Base-by-base conservation (phyloP, 1,140 invertebrate genomes). In the Heliothis subflexa region DNA sequence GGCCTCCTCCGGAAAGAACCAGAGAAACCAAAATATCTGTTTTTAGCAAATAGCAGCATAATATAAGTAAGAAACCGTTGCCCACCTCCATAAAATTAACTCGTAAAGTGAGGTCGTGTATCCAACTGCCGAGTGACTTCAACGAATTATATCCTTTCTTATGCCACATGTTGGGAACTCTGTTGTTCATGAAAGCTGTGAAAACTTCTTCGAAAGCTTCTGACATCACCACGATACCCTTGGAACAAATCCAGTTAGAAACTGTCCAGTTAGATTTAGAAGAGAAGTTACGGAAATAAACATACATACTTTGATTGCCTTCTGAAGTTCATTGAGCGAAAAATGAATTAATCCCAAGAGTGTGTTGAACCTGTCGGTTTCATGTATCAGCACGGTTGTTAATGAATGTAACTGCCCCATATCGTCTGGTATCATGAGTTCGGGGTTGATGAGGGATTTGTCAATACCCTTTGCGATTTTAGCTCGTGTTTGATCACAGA, bases 211-310 rank as follows among this genome's bases (percentile, higher is more conserved):
- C 98, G 78, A 98, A 94, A 54, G 96, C 96, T 79, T 98, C 97
- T 47, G 97, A 98, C 98, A 99, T 98, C 1, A 98, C 97, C 14
- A 98, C 96, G 59, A 98, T 95, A 52, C 98, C 98, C 95, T 40
- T 95, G 72, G 49, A 82, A 83, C 12, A 12, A 55, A 72, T 9
- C 33, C 33, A 40, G 33, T 40, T 40, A 9, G 33, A 40, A n/a
- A n/a, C n/a, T n/a, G n/a, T n/a, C n/a, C n/a, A n/a, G n/a, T n/a
- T n/a, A n/a, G n/a, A n/a, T n/a, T n/a, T n/a, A n/a, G n/a, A n/a
- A n/a, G n/a, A n/a, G n/a, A n/a, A n/a, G 0, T 64, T 14, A 10
- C 21, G 21, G 21, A 25, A 2, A 50, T 33, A 25, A 70, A n/a
- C 2, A 25, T 12, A 74, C 57, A 70, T 78, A 94, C 94, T 89